Evolutionary conservation across 2,888 invertebrate species (phyloP).

Genomic region (Endotricha flammealis): DNA sequence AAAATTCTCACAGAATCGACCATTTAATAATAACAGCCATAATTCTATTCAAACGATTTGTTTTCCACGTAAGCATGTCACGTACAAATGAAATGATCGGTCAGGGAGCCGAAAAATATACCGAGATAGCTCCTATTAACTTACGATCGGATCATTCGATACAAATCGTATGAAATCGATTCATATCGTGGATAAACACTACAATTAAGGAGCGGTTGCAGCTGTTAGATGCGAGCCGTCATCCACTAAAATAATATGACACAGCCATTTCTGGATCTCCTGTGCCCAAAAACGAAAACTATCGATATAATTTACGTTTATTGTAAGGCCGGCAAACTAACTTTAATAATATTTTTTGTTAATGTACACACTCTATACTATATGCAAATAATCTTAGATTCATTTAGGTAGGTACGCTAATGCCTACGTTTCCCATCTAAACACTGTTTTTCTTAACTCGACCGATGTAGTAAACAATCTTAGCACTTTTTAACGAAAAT

Average conservation of each 20-base stretch:
- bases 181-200: slow-evolving; percentile 70
- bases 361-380: no score
- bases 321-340: slow-evolving; percentile 49
- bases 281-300: slow-evolving; percentile 61
- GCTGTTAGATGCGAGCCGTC: slow-evolving; percentile 70
- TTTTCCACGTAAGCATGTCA: slow-evolving; percentile 70
- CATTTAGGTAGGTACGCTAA: no score
- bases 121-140: slow-evolving; percentile 68
- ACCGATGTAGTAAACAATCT: no score
- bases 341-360: no score
- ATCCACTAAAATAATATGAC: slow-evolving; percentile 78
- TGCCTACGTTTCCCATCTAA: no score
- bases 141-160: slow-evolving; percentile 65
- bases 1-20: slow-evolving; percentile 70
- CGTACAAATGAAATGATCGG: slow-evolving; percentile 70
- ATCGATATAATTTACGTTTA: slow-evolving; percentile 44
- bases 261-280: slow-evolving; percentile 71
- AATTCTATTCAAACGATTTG: slow-evolving; percentile 72
- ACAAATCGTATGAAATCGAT: slow-evolving; percentile 71
- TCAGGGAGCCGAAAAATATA: slow-evolving; percentile 67
- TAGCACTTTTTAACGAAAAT: no score
- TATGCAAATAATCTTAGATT: no score
- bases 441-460: no score
- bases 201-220: slow-evolving; percentile 67
- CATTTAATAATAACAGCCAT: slow-evolving; percentile 72